Evolutionary conservation across 1,140 invertebrate species (phyloP).

Genomic region (Drosophila littoralis): DNA sequence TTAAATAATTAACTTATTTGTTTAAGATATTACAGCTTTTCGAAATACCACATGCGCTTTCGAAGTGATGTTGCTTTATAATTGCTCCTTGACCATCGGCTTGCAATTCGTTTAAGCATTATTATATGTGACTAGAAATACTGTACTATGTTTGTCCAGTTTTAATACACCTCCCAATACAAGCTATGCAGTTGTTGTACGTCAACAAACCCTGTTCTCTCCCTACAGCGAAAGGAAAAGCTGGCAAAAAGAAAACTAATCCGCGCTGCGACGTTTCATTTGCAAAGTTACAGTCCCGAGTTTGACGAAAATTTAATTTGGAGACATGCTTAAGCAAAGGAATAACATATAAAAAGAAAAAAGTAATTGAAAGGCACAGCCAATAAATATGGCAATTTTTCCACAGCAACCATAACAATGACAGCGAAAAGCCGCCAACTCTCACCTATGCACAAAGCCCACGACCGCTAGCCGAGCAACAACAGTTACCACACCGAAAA

Average conservation of each 20-base stretch:
- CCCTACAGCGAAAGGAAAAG: background rate
- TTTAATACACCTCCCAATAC: background rate
- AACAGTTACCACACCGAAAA: slow-evolving; percentile 12
- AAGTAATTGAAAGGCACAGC: slow-evolving; percentile 4
- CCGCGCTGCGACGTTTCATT: background rate
- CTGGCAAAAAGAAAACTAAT: background rate
- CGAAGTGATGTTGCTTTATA: too few species aligned
- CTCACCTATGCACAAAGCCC: slow-evolving; percentile 7
- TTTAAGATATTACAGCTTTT: too few species aligned
- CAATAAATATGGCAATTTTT: slow-evolving; percentile 57
- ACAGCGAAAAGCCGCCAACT: slow-evolving; percentile 57
- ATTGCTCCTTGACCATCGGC: too few species aligned
- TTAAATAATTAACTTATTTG: too few species aligned
- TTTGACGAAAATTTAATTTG: slow-evolving; percentile 68
- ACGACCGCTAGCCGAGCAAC: slow-evolving; percentile 29
- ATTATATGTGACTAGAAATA: background rate
- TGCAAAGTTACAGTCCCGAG: background rate
- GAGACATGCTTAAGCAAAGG: slow-evolving; percentile 47
- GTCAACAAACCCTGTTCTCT: background rate
- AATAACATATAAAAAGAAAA: slow-evolving; percentile 9
- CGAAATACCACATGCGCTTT: too few species aligned
- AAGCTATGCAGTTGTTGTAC: background rate
- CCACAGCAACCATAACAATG: slow-evolving; percentile 43
- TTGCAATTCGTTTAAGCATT: background rate
- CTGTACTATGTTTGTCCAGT: background rate